phyloP scores from a whole-genome alignment of 2,113 vertebrate species.

The Ammodytes dubius region DNA sequence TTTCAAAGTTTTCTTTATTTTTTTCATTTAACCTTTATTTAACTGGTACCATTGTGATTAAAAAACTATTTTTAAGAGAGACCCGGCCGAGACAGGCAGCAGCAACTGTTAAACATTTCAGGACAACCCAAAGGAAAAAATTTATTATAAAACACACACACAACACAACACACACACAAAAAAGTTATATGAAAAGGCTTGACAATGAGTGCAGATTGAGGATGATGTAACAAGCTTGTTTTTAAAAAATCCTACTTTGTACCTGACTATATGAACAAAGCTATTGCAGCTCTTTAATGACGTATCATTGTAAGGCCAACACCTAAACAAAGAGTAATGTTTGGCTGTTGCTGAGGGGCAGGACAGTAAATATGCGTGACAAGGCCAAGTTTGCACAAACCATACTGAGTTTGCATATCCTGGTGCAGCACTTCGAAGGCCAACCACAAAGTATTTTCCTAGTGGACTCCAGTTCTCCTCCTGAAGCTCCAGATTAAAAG shows the following conservation, averaged over 20 bases:
- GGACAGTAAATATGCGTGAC: conserved; percentile 35
- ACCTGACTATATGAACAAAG: background rate
- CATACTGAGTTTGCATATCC: conserved; percentile 72
- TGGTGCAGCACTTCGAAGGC: conserved; percentile 32
- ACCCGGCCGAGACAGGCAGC: too few species aligned
- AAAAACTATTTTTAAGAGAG: too few species aligned
- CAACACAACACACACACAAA: too few species aligned
- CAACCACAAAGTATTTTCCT: conserved; percentile 50
- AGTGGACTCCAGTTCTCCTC: conserved; percentile 29
- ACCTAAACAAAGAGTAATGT: conserved; percentile 35
- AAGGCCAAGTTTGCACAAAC: conserved; percentile 69
- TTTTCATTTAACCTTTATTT: too few species aligned
- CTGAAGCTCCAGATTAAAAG: conserved; percentile 9
- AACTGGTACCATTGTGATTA: too few species aligned
- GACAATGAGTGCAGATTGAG: background rate
- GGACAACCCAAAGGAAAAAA: too few species aligned
- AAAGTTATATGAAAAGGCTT: background rate
- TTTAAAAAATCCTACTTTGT: conserved; percentile 8
- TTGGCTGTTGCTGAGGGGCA: conserved; percentile 52
- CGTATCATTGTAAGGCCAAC: background rate
- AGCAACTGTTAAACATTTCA: too few species aligned
- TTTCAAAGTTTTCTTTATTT: background rate
- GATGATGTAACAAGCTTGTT: background rate
- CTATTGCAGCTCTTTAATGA: background rate
- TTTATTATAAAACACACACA: too few species aligned